These are phyloP conservation scores for Centrocercus urophasianus DNA, from an alignment of 2,113 vertebrate genomes.

Conservation along the genomic window DNA sequence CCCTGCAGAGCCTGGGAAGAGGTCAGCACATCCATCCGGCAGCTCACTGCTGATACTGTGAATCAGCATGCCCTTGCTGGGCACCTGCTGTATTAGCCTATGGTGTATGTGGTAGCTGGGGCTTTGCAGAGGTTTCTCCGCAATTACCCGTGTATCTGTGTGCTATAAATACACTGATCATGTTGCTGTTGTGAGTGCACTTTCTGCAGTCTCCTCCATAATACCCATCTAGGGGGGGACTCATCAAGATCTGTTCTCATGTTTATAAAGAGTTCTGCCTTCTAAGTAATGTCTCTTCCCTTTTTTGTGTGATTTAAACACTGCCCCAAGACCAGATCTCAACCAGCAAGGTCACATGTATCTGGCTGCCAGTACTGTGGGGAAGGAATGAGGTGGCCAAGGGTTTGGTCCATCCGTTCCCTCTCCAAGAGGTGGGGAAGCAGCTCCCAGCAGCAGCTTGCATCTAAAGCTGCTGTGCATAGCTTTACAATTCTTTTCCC, in stretches of 20 bases:
- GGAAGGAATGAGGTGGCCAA: not conserved
- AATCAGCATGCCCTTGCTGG: not conserved
- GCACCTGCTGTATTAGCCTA: not conserved
- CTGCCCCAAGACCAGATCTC: not conserved
- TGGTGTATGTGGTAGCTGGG: not conserved
- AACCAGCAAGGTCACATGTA: not conserved
- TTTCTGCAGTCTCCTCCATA: not conserved
- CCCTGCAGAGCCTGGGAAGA: not conserved
- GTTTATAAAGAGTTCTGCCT: not conserved
- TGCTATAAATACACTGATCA: not conserved
- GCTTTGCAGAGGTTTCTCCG: not conserved
- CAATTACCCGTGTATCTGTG: not conserved
- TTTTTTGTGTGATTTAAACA: not conserved
- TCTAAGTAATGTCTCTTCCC: not conserved
- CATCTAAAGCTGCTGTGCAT: not conserved
- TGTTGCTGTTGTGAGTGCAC: not conserved
- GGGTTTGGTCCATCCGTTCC: not conserved
- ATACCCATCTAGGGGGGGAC: not conserved
- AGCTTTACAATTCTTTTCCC: not conserved
- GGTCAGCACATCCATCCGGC: not conserved
- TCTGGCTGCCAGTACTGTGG: not conserved
- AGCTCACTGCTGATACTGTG: constrained; percentile 37
- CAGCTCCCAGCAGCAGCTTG: not conserved
- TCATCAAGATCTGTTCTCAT: not conserved
- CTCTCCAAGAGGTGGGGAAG: not conserved